Evolutionary conservation across 2,113 vertebrate genomes (phyloP), one percentile per base, ranked within the genome.

Genomic region (Notarius quadriscutis): DNA sequence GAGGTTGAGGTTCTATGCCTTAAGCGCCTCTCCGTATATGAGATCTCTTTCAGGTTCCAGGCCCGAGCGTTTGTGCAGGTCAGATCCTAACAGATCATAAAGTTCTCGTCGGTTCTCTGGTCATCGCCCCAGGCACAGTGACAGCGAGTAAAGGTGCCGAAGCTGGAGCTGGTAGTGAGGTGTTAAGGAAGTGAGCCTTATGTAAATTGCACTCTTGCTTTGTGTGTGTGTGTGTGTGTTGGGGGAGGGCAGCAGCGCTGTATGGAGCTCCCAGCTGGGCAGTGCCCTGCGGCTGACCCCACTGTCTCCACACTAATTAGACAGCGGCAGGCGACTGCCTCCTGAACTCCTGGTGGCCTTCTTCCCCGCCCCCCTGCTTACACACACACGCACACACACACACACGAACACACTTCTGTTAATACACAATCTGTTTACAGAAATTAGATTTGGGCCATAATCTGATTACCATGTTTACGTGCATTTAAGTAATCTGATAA

Each of bases 281-380:
- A 94, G 95, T 95, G 94, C 94, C 95, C 95, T 92, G 94, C 92
- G 91, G 67, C 92, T 96, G 94, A 96, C 95, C 95, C 95, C 94
- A 92, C 93, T 94, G 95, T 95, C 95, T 95, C 94, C 87, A 93
- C 93, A 95, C 94, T 95, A 96, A 96, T 95, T 95, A 95, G 94
- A 95, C 94, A 94, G 93, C 91, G 92, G 94, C 94, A 95, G 94
- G 95, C 94, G 93, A 94, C 94, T 95, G 95, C 94, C 94, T 95
- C 95, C 93, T 95, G 95, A 95, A 95, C 95, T 95, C 93, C 93
- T 86, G 90, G 89, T 95, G 94, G 93, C 94, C 94, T 92, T 91
- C 91, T 89, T 86, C 90, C 87, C 90, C 90, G 87, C 88, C 51
- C 88, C 84, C 89, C 84, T 91, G 89, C 91, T 85, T 89, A 89